phyloP scores from a whole-genome alignment of 2,797 vertebrate genomes.

The Pyrrhura leucotis region DNA sequence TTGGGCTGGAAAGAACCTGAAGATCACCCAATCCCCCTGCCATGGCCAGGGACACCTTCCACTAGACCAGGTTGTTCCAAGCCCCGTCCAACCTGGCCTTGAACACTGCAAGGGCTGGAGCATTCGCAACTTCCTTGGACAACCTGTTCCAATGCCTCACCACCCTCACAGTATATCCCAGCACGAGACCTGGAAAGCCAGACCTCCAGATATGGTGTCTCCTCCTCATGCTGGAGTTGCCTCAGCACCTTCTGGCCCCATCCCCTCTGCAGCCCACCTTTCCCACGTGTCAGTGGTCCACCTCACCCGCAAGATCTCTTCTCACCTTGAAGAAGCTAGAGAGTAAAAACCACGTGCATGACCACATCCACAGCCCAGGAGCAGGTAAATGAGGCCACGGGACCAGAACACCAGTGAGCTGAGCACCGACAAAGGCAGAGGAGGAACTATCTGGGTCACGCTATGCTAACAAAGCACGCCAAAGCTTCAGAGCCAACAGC shows the following conservation, averaged over 20 bases:
- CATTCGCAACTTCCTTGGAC: background rate
- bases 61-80: background rate
- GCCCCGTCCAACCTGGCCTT: background rate
- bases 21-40: background rate
- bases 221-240: accelerated
- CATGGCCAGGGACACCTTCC: background rate
- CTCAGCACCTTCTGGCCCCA: background rate
- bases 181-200: background rate
- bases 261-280: background rate
- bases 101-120: background rate
- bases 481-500: background rate
- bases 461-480: background rate
- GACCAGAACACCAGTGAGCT: background rate
- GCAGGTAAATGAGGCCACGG: background rate
- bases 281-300: accelerated
- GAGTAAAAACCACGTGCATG: background rate
- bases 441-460: background rate
- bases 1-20: background rate
- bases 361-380: background rate
- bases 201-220: background rate
- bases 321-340: background rate
- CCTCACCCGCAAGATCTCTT: background rate
- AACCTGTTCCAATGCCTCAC: background rate
- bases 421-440: background rate
- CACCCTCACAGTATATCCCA: background rate